A percentile compares a stretch with the other conserved stretches of the same genome.
Conservation (phyloP, 2,888 invertebrate genomes). For the Nasonovia ribisnigri region DNA sequence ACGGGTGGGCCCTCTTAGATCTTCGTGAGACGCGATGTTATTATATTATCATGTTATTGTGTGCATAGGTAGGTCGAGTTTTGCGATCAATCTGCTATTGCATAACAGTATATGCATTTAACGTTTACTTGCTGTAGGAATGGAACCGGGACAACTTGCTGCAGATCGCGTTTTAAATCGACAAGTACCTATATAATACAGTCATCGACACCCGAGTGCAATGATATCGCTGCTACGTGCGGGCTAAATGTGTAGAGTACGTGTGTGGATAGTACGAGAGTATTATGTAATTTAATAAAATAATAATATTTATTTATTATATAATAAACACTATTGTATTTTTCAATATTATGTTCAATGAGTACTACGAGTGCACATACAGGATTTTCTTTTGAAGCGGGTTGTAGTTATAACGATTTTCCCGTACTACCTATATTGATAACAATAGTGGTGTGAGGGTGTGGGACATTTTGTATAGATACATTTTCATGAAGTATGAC, state of each 20-base stretch:
- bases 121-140: not conserved
- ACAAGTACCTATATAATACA: too few relatives aligned
- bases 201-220: not conserved
- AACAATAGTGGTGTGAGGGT: not conserved
- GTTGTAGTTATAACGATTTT: not conserved
- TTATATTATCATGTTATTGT: not conserved
- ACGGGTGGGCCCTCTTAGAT: not conserved
- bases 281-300: not conserved
- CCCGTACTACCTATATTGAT: not conserved
- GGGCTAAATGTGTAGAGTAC: not conserved
- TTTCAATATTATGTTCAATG: not conserved
- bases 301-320: too few relatives aligned
- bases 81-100: not conserved
- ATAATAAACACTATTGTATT: not conserved
- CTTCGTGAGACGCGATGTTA: not conserved
- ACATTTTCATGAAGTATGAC: not conserved
- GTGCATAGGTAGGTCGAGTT: not conserved
- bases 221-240: not conserved
- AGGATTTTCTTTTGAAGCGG: too few relatives aligned
- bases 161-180: not conserved
- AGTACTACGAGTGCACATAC: too few relatives aligned
- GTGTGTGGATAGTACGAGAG: too few relatives aligned
- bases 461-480: not conserved
- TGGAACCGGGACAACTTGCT: not conserved
- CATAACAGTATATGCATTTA: not conserved